Evolutionary conservation across 2,888 invertebrate genomes (phyloP).

Genomic region (Tetheella fluctuosa): DNA sequence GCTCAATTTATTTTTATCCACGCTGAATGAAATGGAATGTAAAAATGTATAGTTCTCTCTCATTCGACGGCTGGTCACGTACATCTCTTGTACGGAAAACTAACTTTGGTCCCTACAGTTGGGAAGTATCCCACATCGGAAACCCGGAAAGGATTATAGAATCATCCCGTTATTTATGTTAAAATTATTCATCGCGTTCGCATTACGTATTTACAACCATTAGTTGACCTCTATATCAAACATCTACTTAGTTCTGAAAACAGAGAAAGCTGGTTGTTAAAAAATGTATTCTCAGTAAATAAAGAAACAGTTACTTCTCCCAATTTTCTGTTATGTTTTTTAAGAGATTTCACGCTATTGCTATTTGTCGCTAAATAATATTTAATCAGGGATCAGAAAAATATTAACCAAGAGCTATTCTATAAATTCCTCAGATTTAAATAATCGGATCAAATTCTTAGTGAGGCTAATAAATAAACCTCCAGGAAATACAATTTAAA

Average conservation of each 20-base stretch:
- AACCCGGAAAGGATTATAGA: slow-evolving; percentile 35
- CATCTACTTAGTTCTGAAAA: background rate
- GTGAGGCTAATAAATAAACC: background rate
- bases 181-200: slow-evolving; percentile 32
- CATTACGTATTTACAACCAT: slow-evolving; percentile 17
- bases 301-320: no score
- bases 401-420: background rate
- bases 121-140: slow-evolving; percentile 31
- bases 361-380: no score
- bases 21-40: slow-evolving; percentile 29
- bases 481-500: slow-evolving; percentile 16
- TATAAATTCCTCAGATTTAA: background rate
- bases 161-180: slow-evolving; percentile 33
- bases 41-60: slow-evolving; percentile 36
- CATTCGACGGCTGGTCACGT: slow-evolving; percentile 52
- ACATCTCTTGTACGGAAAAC: slow-evolving; percentile 35
- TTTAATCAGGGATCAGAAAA: no score
- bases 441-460: background rate
- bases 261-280: background rate
- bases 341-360: background rate
- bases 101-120: slow-evolving; percentile 37
- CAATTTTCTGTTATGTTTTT: no score
- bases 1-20: background rate
- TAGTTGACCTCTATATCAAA: background rate
- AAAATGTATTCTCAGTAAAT: no score